These are phyloP conservation scores for Apogon talboti DNA, from an alignment of 2,797 vertebrate genomes.

Conservation along the genomic window DNA sequence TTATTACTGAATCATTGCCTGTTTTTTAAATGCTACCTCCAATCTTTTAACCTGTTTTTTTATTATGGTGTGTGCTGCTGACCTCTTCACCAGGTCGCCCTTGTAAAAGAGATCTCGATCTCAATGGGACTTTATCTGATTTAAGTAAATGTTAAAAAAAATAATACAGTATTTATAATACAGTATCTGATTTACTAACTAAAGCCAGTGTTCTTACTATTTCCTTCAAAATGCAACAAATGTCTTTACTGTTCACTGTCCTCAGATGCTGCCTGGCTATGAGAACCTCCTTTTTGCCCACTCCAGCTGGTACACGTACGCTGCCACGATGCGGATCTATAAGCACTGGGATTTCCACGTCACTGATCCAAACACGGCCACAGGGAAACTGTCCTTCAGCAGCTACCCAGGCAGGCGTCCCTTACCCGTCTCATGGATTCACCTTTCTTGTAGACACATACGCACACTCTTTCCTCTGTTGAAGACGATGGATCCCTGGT, in stretches of 20 bases:
- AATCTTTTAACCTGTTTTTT: too few species aligned
- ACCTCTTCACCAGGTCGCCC: too few species aligned
- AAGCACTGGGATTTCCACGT: conserved; percentile 93
- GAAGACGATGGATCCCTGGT: conserved; percentile 75
- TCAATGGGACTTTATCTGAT: too few species aligned
- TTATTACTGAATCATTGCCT: too few species aligned
- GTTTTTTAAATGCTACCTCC: too few species aligned
- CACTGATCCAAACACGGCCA: conserved; percentile 75
- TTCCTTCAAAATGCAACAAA: too few species aligned
- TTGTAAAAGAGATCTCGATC: too few species aligned
- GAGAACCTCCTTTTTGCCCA: conserved; percentile 92
- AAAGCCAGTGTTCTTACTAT: too few species aligned
- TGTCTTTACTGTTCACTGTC: not conserved
- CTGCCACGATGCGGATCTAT: conserved; percentile 91
- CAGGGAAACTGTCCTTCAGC: conserved; percentile 89
- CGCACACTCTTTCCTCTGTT: conserved; percentile 77
- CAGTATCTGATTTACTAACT: too few species aligned
- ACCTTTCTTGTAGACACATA: conserved; percentile 39
- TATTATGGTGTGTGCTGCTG: too few species aligned
- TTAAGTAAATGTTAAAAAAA: too few species aligned
- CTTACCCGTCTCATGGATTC: conserved; percentile 26
- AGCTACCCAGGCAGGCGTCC: conserved; percentile 89
- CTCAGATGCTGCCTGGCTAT: conserved; percentile 91
- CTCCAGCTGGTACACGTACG: conserved; percentile 93
- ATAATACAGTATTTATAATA: too few species aligned